Base-by-base conservation (phyloP, 2,888 invertebrate species). In the Leuctra nigra region DNA sequence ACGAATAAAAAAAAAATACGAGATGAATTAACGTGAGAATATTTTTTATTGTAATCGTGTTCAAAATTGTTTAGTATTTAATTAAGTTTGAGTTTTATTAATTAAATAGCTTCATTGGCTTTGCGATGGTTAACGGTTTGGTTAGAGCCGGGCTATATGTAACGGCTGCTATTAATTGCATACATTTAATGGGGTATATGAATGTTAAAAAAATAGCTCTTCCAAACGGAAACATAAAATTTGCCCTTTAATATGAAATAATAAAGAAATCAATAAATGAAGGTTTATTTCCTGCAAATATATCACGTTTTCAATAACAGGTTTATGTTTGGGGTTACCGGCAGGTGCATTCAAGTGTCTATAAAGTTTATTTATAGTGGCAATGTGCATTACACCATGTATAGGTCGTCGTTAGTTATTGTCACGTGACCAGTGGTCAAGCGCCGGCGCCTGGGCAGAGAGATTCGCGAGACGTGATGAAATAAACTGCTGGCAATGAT, bases 241-340 rank as follows among this genome's bases (percentile, higher is more conserved):
- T 7, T 29, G 29, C 11, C 6, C 29, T 11, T 16, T 39, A 39
- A 18, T 20, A 39, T n/a, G n/a, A 39, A 39, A 39, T 39, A 18
- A 16, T 4, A 2, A 20, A 18, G 22, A 18, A 44, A 23, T 44
- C 44, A 23, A 44, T 23, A 20, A 44, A 23, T 23, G 20, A 2
- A 20, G 44, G n/a, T 44, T 23, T 44, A 23, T 44, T 44, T 44
- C 23, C 44, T 44, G 44, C 44, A 44, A 44, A 44, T 44, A 44
- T 44, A 44, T 44, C 44, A 44, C 44, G 44, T 44, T 44, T 44
- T 44, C 44, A 44, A 44, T 44, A 44, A 44, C 44, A 44, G 44
- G 44, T 44, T 44, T 20, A 44, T 23, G 44, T 23, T 44, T 44
- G 20, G 44, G 44, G 44, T 20, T 44, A 18, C 13, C 44, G 23